Evolutionary conservation across 1,140 invertebrate genomes (phyloP).

Genomic region (Fopius arisanus): DNA sequence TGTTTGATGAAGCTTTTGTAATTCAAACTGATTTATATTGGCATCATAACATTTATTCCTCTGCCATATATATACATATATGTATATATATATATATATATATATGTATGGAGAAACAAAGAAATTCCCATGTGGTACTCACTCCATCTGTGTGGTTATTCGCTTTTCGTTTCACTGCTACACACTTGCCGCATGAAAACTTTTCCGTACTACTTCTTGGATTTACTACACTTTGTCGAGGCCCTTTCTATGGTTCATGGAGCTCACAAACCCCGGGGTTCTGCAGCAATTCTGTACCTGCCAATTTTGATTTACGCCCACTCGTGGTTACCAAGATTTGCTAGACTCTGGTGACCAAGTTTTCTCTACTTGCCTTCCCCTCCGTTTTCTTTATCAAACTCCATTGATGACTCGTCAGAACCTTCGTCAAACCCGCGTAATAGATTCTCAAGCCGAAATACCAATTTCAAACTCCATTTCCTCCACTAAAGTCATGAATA

Average conservation of each 20-base stretch:
- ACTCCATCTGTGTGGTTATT: constrained; percentile 7
- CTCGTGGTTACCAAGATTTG: constrained; percentile 1
- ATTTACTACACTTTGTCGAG: constrained; percentile 37
- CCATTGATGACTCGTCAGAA: neutral
- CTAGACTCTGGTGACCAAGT: neutral
- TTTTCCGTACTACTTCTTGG: constrained; percentile 20
- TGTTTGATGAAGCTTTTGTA: neutral
- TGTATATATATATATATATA: too few relatives aligned
- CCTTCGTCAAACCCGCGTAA: neutral
- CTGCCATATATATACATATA: too few relatives aligned
- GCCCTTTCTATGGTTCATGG: constrained; percentile 11
- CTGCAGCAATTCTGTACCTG: constrained; percentile 44
- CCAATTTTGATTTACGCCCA: constrained; percentile 49
- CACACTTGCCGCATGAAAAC: constrained; percentile 11
- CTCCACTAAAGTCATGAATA: neutral
- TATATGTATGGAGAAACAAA: too few relatives aligned
- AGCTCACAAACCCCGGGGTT: neutral
- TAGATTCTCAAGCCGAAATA: neutral
- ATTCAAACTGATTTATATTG: neutral
- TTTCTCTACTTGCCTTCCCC: neutral
- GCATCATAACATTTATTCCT: too few relatives aligned
- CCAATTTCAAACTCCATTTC: neutral
- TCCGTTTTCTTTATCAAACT: neutral
- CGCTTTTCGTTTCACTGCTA: constrained; percentile 23
- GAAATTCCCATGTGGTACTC: neutral